Evolutionary conservation across 2,888 invertebrate genomes (phyloP).

Genomic region (Aporophyla nigra): DNA sequence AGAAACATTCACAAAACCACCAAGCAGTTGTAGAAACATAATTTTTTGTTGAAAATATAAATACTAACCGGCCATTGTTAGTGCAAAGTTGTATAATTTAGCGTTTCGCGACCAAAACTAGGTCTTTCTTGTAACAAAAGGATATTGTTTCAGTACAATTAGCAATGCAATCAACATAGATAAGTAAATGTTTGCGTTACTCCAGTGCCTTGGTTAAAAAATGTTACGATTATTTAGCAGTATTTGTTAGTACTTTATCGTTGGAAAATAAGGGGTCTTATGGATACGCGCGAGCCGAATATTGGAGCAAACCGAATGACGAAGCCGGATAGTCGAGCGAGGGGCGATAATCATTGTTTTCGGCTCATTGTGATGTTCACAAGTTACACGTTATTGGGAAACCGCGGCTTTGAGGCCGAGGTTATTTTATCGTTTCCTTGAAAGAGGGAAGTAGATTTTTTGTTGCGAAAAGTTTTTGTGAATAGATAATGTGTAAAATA

Average conservation of each 20-base stretch:
- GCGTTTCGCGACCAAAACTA: constrained; percentile 86
- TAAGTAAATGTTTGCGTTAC: constrained; percentile 83
- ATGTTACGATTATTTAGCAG: constrained; percentile 67
- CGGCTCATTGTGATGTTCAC: constrained; percentile 28
- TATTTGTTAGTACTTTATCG: constrained; percentile 57
- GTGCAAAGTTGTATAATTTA: constrained; percentile 82
- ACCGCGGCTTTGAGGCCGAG: background rate
- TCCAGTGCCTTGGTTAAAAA: constrained; percentile 65
- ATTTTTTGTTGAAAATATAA: constrained; percentile 74
- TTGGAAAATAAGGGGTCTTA: constrained; percentile 20
- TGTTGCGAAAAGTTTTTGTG: background rate
- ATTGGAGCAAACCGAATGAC: constrained; percentile 14
- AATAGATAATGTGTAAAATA: background rate
- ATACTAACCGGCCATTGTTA: constrained; percentile 80
- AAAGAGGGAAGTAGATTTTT: constrained; percentile 1
- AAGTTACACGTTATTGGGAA: constrained; percentile 31
- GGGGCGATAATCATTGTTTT: constrained; percentile 23
- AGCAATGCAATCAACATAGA: constrained; percentile 88
- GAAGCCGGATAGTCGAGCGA: constrained; percentile 24
- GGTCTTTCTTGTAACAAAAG: constrained; percentile 88
- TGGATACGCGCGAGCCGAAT: constrained; percentile 37
- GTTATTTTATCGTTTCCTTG: constrained; percentile 17
- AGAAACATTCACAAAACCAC: constrained; percentile 54
- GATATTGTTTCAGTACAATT: constrained; percentile 88
- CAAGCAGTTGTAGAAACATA: constrained; percentile 63